Evolutionary conservation across 2,113 vertebrate species (phyloP), one percentile per base, ranked within the genome.

Genomic region (Fregetta grallaria): DNA sequence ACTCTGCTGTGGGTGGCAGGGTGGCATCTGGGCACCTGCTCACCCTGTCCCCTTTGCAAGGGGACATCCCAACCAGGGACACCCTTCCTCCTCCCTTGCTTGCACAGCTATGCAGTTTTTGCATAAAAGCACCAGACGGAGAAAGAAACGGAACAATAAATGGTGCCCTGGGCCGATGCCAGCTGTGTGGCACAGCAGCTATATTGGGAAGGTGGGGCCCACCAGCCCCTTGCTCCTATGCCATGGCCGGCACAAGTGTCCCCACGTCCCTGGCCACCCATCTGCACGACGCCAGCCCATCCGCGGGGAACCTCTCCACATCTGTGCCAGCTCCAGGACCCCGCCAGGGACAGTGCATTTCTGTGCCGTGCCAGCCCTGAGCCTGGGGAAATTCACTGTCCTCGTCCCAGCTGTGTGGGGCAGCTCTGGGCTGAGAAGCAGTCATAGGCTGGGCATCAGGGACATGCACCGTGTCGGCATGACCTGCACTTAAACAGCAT

Each of bases 381-480:
- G 22, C 22, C 19, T 7, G 6, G 19, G 26, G 29, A 68, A 36
- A 65, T 23, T 44, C 49, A 7, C 8, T 53, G 44, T 38, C 42
- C 42, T 72, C 6, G 0, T 27, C 14, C 14, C 20, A 17, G 34
- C 17, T n/a, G 36, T 25, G 23, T 0, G 1, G 26, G 32, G n/a
- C 26, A 40, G 40, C 50, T 52, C 38, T 0, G 1, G 13, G 38
- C 15, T 42, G 70, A 38, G 68, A 36, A 65, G 38, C 0, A 3
- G 56, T 15, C 50, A n/a, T 1, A 4, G 15, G 50, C 13, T 16
- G 22, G 40, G n/a, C 26, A 11, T 7, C 13, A 34, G 38, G 11
- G 38, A 14, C 55, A 18, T 2, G 0, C 17, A 5, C 22, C 0
- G 0, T 1, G 0, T 25, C 4, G 0, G 22, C 7, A 26, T 0